Evolutionary conservation across 2,113 vertebrate species (phyloP).

Genomic region (Ctenodactylus gundi): DNA sequence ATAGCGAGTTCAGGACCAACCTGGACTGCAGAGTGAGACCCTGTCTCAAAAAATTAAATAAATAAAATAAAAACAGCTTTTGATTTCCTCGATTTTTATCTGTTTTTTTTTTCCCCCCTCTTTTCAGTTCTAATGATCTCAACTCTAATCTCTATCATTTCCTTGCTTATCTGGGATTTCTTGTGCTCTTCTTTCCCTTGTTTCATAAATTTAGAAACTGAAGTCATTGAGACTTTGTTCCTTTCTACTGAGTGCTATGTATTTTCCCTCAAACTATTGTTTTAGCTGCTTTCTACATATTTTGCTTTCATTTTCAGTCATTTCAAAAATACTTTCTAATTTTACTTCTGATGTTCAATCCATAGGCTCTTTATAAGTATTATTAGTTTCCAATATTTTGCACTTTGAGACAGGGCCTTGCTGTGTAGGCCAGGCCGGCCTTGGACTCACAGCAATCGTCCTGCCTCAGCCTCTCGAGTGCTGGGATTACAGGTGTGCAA

Average conservation of each 20-base stretch:
- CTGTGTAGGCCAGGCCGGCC: no score
- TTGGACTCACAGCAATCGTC: no score
- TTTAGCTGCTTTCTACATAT: background rate
- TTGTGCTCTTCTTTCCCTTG: background rate
- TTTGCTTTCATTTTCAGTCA: background rate
- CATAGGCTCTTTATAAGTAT: background rate
- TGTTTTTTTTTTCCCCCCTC: background rate
- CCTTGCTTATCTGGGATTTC: background rate
- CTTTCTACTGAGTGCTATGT: background rate
- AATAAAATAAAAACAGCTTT: no score
- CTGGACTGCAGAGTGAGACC: no score
- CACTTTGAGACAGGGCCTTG: no score
- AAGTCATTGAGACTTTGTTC: background rate
- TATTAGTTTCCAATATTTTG: background rate
- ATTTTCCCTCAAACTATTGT: background rate
- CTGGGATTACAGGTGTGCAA: no score
- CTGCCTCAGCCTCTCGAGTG: no score
- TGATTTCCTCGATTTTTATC: background rate
- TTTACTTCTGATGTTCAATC: background rate
- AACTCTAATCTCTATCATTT: background rate
- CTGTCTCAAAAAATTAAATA: no score
- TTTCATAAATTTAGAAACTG: background rate
- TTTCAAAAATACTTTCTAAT: background rate
- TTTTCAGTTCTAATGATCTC: background rate
- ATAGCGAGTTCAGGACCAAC: no score